Conservation (phyloP, 2,888 invertebrate species). For the Drosophila dives region DNA sequence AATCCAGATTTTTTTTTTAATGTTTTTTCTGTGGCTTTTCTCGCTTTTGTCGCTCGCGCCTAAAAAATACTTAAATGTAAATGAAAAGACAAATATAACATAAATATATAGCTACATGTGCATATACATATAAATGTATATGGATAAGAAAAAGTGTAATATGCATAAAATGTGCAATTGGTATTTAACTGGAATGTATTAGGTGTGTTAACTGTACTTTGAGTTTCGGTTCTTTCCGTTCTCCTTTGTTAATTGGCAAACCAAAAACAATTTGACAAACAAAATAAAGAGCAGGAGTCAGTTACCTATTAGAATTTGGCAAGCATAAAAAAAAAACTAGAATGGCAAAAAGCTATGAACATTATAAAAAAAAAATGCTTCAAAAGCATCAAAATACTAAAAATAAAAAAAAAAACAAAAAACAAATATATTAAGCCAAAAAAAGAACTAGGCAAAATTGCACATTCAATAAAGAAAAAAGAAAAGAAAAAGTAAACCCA, state of each 20-base stretch:
- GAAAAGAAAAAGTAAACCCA: constrained; percentile 16
- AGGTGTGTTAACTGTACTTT: constrained; percentile 55
- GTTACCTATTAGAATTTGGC: constrained; percentile 84
- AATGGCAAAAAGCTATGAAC: constrained; percentile 38
- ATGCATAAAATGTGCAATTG: constrained; percentile 33
- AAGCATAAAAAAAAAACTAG: constrained; percentile 55
- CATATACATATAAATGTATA: constrained; percentile 16
- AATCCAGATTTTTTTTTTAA: constrained; percentile 16
- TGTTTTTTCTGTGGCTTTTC: constrained; percentile 63
- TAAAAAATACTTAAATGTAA: constrained; percentile 46
- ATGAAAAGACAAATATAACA: constrained; percentile 21
- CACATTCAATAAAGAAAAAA: constrained; percentile 46
- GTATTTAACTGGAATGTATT: constrained; percentile 40
- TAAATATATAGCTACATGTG: constrained; percentile 33
- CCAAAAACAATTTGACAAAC: constrained; percentile 75
- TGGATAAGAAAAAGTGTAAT: constrained; percentile 26
- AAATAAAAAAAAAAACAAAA: constrained; percentile 34
- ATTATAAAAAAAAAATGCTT: constrained; percentile 68
- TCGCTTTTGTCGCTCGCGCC: constrained; percentile 76
- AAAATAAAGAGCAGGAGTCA: constrained; percentile 85
- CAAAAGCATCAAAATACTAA: constrained; percentile 69
- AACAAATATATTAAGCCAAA: constrained; percentile 42
- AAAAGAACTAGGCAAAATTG: constrained; percentile 39
- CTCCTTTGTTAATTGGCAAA: constrained; percentile 78
- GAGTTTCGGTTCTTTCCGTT: constrained; percentile 55